A percentile compares a stretch with the other conserved stretches of the same genome.
Conservation (phyloP, 2,888 invertebrate genomes). For the Onchidella celtica region DNA sequence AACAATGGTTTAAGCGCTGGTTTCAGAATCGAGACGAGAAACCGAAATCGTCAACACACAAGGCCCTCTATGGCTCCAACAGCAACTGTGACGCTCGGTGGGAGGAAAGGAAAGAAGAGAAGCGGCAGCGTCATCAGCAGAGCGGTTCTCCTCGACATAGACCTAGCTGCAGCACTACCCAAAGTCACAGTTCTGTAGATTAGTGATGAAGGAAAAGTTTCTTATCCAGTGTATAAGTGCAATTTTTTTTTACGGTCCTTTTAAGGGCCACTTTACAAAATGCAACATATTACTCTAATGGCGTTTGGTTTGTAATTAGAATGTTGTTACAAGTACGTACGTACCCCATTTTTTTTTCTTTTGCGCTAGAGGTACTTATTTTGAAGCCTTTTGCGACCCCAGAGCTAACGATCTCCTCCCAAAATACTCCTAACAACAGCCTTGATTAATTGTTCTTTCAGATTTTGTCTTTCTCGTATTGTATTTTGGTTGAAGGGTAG, state of each 20-base stretch:
- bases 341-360: too few relatives aligned
- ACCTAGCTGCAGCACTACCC: not conserved
- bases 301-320: not conserved
- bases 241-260: slow-evolving; percentile 31
- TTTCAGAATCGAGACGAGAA: not conserved
- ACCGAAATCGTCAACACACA: not conserved
- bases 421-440: too few relatives aligned
- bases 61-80: not conserved
- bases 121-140: too few relatives aligned
- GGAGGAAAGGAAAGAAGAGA: not conserved
- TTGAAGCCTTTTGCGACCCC: too few relatives aligned
- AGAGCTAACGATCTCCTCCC: too few relatives aligned
- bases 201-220: too few relatives aligned
- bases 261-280: slow-evolving; percentile 29
- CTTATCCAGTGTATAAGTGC: not conserved
- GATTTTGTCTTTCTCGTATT: not conserved
- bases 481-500: too few relatives aligned
- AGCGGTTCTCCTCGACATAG: not conserved
- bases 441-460: too few relatives aligned
- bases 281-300: not conserved
- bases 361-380: too few relatives aligned
- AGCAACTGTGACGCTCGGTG: not conserved
- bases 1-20: too few relatives aligned
- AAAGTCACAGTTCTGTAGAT: not conserved
- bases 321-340: too few relatives aligned